Base-by-base conservation (phyloP, 2,888 invertebrate genomes). In the Pandemis heparana region DNA sequence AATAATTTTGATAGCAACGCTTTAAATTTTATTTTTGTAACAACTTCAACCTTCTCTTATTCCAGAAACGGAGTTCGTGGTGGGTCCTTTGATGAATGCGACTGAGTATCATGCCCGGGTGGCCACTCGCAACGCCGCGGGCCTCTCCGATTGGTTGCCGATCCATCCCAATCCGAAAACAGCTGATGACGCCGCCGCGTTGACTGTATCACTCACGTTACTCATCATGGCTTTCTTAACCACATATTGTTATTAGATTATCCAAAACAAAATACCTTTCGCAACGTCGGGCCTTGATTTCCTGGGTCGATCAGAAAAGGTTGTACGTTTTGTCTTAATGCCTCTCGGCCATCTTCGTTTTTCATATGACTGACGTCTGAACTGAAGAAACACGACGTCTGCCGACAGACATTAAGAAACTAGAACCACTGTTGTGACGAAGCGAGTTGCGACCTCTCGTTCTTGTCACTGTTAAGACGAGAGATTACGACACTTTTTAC, bases 141-240 rank as follows among this genome's bases (percentile, higher is more conserved):
- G 94, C 0, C 84, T 83, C 78, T 94, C 94, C 0, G 90, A 90
- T 39, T 93, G 92, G 91, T 66, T 89, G 56, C 83, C 83, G 23
- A 75, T 87, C 10, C 71, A 77, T 0, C 82, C 81, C 0, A 78
- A 79, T 4, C 82, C 86, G 1, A 73, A 76, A 53, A 88, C 89
- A 39, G 84, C 86, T 0, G 85, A 83, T 7, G 74, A 81, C 39
- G 86, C 82, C 0, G 72, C 79, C 8, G 78, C 75, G 39, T 59
- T 83, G 5, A 59, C 79, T 32, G 73, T 78, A 5, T 81, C 84
- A 3, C 4, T 82, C 38, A 63, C 80, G 5, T 70, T 90, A 9
- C 63, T 89, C 48, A 39, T 87, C 48, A 63, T 74, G 7, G 78
- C 85, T 74, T 65, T 83, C n/a, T 12, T 69, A 3, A 6, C 74